Base-by-base conservation (phyloP, 2,797 vertebrate genomes). In the Arremon aurantiirostris region DNA sequence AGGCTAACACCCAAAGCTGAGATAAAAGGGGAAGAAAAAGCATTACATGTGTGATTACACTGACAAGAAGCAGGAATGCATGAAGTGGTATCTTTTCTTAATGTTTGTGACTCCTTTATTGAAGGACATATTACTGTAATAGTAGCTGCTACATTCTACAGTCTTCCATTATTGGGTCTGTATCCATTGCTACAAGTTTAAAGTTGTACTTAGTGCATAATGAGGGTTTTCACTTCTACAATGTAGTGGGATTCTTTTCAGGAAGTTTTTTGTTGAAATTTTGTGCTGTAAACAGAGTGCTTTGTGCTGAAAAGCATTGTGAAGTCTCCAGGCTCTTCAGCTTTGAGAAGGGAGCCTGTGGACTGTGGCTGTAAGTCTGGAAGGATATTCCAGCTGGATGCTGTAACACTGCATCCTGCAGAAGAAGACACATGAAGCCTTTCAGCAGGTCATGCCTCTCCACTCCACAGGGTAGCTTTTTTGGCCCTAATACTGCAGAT, bases 11-110 rank as follows among this genome's bases (percentile, higher is more conserved):
- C 8, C 17, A 10, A 72, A 80, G 23, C 3, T 73, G 61, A 53
- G 28, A 56, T 12, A 4, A 56, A 8, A 12, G 3, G 3, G 1
- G 0, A 0, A 0, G 3, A 3, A 32, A 50, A 27, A 1, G 7
- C 16, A 11, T 34, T 37, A 5, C 8, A 3, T 44, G 8, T 68
- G 27, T 46, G n/a, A 52, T 81, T 69, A 30, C 21, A 35, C 23
- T 68, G 37, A 28, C 26, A n/a, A 82, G 47, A 70, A 28, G 61
- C n/a, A 84, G 32, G 16, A 86, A 47, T 41, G 39, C 79, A 70
- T 27, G 21, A 52, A 84, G 42, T 32, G 46, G 9, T 14, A 56
- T 35, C n/a, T 78, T 78, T 91, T 72, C 12, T n/a, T 81, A 35
- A 42, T 6, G 6, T 70, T 53, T 46, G 11, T 46, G 26, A 41